Base-by-base conservation (phyloP, 1,140 invertebrate species). In the Dufourea novaeangliae region DNA sequence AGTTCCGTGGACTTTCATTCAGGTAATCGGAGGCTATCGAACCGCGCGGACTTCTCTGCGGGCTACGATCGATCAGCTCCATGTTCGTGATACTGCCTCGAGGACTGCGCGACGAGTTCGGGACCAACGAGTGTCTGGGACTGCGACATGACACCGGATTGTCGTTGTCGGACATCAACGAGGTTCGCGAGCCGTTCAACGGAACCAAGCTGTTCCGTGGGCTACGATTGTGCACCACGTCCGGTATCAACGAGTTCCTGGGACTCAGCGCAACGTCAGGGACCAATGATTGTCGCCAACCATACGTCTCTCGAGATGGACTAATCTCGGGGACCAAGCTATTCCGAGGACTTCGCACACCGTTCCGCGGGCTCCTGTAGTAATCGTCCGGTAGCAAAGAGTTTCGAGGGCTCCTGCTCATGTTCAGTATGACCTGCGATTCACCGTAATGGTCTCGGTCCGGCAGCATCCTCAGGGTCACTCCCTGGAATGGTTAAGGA, bases 131-230 rank as follows among this genome's bases (percentile, higher is more conserved):
- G 80, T 95, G 93, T 78, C 94, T 89, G 0, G 94, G 94, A 80
- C 93, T 94, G 72, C 94, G 92, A 0, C 87, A 90, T 0, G 79
- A 14, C 5, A n/a, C 39, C 0, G 41, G 41, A 25, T 61, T 82
- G 0, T 88, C 88, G 37, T 92, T 91, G 12, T 92, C 90, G 0
- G 89, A 87, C 57, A 91, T 79, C 14, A 92, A 39, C 0, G 88
- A 87, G 1, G 79, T 79, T 34, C 87, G 66, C 10, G 85, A 82
- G n/a, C 64, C 62, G 10, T 87, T 85, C 20, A 82, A 73, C 41
- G 94, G 94, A 8, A 94, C 93, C 72, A 95, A 88, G 88, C 95
- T 95, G 79, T 95, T 95, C 66, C 95, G 91, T 0, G 95, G 95
- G 90, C 94, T 95, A 34, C 94, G 68, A 90, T 94, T 95, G 79